These are phyloP conservation scores for Dryobotodes eremita DNA, from an alignment of 2,888 invertebrate species.

Conservation along the genomic window DNA sequence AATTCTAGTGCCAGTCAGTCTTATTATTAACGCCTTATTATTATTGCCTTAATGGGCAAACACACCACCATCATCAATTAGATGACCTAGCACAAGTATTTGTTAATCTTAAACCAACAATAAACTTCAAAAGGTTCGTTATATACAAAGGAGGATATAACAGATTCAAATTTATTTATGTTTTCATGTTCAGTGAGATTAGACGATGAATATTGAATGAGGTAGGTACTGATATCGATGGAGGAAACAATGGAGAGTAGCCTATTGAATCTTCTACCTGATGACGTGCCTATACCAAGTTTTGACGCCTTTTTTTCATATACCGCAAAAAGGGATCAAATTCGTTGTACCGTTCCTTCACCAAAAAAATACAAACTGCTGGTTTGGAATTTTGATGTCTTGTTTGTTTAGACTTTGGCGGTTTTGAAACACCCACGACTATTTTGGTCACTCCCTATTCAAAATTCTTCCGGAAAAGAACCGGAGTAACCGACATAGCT, in stretches of 20 bases:
- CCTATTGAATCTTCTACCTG: conserved; percentile 32
- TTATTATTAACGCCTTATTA: no score
- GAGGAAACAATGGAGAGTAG: conserved; percentile 56
- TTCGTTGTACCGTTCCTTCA: conserved; percentile 14
- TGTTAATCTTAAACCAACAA: conserved; percentile 49
- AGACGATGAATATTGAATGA: conserved; percentile 71
- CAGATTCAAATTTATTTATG: conserved; percentile 72
- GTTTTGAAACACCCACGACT: conserved; percentile 2
- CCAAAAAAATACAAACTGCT: conserved; percentile 15
- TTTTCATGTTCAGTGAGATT: conserved; percentile 71
- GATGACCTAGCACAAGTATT: conserved; percentile 45
- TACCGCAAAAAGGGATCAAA: conserved; percentile 23
- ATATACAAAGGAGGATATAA: conserved; percentile 55
- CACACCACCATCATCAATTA: conserved; percentile 20
- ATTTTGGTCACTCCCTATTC: conserved; percentile 10
- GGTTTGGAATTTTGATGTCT: conserved; percentile 27
- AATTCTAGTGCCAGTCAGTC: background rate
- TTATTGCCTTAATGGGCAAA: conserved; percentile 35
- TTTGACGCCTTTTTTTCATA: conserved; percentile 20
- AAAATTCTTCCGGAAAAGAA: no score
- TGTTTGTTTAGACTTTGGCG: background rate
- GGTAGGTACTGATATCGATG: conserved; percentile 58
- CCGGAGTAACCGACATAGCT: no score
- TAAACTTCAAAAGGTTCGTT: conserved; percentile 51
- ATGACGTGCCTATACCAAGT: conserved; percentile 1